Evolutionary conservation across 2,888 invertebrate genomes (phyloP).

Genomic region (Oxystoma pomonae): DNA sequence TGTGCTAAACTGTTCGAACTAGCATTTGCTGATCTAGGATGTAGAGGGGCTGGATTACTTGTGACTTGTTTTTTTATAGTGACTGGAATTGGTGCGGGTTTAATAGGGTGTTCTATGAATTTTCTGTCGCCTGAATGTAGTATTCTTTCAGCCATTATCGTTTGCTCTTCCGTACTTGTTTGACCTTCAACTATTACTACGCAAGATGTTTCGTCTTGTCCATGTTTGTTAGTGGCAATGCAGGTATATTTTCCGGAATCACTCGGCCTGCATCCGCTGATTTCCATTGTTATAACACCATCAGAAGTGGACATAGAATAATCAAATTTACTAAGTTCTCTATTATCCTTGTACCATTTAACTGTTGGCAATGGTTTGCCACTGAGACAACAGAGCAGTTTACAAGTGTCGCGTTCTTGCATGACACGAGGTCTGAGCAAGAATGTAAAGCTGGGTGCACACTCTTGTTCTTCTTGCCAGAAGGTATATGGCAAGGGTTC

Average conservation of each 20-base stretch:
- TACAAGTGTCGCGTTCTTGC: slow-evolving; percentile 93
- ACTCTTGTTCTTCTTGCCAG: slow-evolving; percentile 91
- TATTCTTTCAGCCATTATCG: slow-evolving; percentile 80
- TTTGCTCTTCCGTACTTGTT: slow-evolving; percentile 72
- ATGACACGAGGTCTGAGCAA: slow-evolving; percentile 96
- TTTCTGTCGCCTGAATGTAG: slow-evolving; percentile 86
- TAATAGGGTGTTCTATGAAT: slow-evolving; percentile 80
- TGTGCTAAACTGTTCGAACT: slow-evolving; percentile 45
- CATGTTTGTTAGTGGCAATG: slow-evolving; percentile 88
- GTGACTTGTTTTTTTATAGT: slow-evolving; percentile 56
- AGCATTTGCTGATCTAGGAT: slow-evolving; percentile 35
- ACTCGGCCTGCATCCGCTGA: slow-evolving; percentile 86
- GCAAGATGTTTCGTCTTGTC: slow-evolving; percentile 92
- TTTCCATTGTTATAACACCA: slow-evolving; percentile 96
- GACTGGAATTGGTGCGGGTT: slow-evolving; percentile 73
- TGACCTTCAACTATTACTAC: slow-evolving; percentile 94
- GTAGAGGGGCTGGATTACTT: slow-evolving; percentile 46
- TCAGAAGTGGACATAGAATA: slow-evolving; percentile 88
- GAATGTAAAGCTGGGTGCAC: slow-evolving; percentile 97
- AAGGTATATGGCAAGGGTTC: slow-evolving; percentile 81
- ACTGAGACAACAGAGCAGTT: slow-evolving; percentile 93
- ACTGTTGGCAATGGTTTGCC: slow-evolving; percentile 94
- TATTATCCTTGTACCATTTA: slow-evolving; percentile 88
- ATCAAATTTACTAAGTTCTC: slow-evolving; percentile 85
- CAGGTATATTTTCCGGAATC: slow-evolving; percentile 97